A percentile compares a stretch with the other conserved stretches of the same genome.
Evolutionary conservation across 1,140 invertebrate species (phyloP).

Genomic region (Drosophila neocordata): DNA sequence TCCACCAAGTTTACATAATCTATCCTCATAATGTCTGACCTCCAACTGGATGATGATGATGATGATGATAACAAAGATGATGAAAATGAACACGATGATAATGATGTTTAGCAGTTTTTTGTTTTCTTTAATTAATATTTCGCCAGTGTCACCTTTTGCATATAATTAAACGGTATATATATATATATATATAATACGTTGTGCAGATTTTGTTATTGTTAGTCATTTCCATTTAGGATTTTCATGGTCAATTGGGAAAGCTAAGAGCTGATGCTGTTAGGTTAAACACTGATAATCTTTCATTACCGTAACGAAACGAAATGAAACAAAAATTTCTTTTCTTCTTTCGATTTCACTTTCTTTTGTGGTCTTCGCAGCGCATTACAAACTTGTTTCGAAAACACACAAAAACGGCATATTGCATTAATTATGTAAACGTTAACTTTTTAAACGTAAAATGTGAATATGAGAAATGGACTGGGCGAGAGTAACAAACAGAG

Average conservation of each 20-base stretch:
- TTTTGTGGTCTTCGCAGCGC: slow-evolving; percentile 23
- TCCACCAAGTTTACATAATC: slow-evolving; percentile 48
- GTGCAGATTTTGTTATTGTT: slow-evolving; percentile 25
- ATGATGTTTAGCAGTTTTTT: not conserved
- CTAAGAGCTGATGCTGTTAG: not conserved
- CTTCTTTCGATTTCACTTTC: slow-evolving; percentile 75
- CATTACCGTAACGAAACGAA: slow-evolving; percentile 26
- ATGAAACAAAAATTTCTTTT: slow-evolving; percentile 37
- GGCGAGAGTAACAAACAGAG: slow-evolving; percentile 45
- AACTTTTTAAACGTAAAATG: slow-evolving; percentile 38
- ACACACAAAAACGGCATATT: slow-evolving; percentile 30
- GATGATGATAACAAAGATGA: slow-evolving; percentile 16
- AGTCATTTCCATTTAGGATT: slow-evolving; percentile 28
- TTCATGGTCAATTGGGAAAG: slow-evolving; percentile 49
- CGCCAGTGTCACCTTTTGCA: slow-evolving; percentile 35
- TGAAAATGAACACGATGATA: slow-evolving; percentile 8
- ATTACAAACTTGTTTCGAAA: slow-evolving; percentile 52
- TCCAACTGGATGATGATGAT: slow-evolving; percentile 65
- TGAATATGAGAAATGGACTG: slow-evolving; percentile 37
- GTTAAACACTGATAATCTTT: not conserved
- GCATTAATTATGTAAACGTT: slow-evolving; percentile 68
- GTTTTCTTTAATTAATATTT: slow-evolving; percentile 28
- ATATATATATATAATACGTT: too few relatives aligned
- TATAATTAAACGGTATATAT: slow-evolving; percentile 17
- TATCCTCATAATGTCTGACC: slow-evolving; percentile 41